Base-by-base conservation (phyloP, 2,797 vertebrate species). In the Scyliorhinus canicula region DNA sequence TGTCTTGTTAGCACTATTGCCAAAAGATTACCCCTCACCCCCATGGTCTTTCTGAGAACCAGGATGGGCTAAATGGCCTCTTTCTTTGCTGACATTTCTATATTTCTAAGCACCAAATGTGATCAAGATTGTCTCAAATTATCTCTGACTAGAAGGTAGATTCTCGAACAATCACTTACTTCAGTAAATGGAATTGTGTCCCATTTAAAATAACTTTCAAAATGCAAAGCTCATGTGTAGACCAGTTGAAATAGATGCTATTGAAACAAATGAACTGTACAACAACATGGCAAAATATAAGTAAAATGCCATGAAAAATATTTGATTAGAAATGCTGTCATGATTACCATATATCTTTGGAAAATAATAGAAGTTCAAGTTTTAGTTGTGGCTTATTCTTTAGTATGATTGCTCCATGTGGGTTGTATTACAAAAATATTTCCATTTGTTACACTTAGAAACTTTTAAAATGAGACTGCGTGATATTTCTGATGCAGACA, bases 241-340 rank as follows among this genome's bases (percentile, higher is more conserved):
- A 74, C 63, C 93, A 71, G 93, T 74, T 94, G 93, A 94, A 94
- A 91, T 69, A 35, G 93, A 94, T 94, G 47, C 93, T 93, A 69
- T 67, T 93, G 63, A 65, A 93, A 67, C 40, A 69, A 65, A 57
- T 60, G 60, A 94, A n/a, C 31, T 69, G 65, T 71, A 74, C 50
- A 94, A 71, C n/a, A 94, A 94, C 63, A 47, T 94, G 63, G 65
- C 60, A 91, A 91, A 91, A 65, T 91, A 91, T 91, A 90, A 90
- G 86, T 57, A 44, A 94, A 74, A 94, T 94, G 67, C 65, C 69
- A 94, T 47, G 26, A 94, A 74, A 71, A 94, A 52, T 50, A 94
- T 93, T 44, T 67, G 91, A 67, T 74, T 94, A 94, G 93, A 60
- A 74, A 94, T 74, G n/a, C 69, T 94, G 93, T 94, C 93, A 71